phyloP scores from a whole-genome alignment of 2,797 vertebrate species.

The Anguilla pacifica region DNA sequence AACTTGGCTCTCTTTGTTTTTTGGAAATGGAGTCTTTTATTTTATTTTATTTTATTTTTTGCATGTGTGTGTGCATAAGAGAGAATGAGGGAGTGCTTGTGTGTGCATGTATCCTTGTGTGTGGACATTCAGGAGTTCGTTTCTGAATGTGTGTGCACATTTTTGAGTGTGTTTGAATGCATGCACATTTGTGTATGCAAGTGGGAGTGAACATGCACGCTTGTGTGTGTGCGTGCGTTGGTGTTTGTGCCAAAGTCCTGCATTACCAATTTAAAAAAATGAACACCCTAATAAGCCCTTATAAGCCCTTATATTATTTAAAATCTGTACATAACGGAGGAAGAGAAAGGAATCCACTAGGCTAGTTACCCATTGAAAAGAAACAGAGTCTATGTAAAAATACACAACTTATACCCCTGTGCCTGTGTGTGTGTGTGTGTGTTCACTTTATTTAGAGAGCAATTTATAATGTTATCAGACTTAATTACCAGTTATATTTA shows the following conservation, averaged over 20 bases:
- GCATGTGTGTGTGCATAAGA: background rate
- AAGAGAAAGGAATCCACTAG: background rate
- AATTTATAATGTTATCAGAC: conserved; percentile 4
- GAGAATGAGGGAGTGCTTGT: background rate
- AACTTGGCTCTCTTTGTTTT: no score
- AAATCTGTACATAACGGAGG: background rate
- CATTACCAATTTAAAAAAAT: background rate
- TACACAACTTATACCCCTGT: background rate
- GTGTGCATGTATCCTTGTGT: background rate
- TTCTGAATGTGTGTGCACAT: background rate
- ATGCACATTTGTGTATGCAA: background rate
- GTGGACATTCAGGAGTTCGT: background rate
- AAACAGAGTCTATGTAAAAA: background rate
- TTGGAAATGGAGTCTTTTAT: no score
- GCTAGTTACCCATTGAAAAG: background rate
- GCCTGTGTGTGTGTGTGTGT: background rate
- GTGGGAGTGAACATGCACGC: background rate
- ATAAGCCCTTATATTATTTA: background rate
- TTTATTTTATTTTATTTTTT: no score
- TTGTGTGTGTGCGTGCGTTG: conserved; percentile 37
- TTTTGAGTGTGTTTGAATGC: background rate
- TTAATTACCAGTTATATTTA: conserved; percentile 22
- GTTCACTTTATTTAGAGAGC: background rate
- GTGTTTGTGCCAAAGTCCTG: background rate
- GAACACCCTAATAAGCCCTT: background rate